Percentiles rank a stretch among this genome's conserved stretches.
These are phyloP conservation scores for Caenorhabditis briggsae DNA, from an alignment of 1,140 invertebrate genomes.

Conservation along the genomic window DNA sequence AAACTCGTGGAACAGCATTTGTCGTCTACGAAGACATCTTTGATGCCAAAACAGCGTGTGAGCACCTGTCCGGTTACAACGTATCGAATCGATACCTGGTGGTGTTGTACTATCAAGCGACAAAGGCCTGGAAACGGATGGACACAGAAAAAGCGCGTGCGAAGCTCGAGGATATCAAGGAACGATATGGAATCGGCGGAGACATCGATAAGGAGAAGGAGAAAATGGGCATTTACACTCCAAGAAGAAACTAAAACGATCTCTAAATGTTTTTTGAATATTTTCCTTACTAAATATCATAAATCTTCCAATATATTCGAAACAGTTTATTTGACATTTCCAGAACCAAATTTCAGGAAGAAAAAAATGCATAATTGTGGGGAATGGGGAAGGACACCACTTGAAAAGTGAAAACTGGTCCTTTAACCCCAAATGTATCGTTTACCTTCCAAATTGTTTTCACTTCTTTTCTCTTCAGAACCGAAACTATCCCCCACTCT, in stretches of 20 bases:
- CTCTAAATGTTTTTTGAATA: background rate
- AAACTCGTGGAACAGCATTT: constrained; percentile 97
- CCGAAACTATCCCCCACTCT: constrained; percentile 1
- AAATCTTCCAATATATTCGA: no score
- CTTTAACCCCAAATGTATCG: constrained; percentile 31
- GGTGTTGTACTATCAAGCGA: constrained; percentile 90
- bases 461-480: constrained; percentile 1
- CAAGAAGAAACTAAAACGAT: background rate
- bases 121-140: constrained; percentile 90
- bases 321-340: no score
- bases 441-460: constrained; percentile 23
- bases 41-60: constrained; percentile 99
- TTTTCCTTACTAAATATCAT: no score
- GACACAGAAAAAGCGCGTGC: constrained; percentile 97
- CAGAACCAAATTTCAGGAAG: no score
- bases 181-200: constrained; percentile 86
- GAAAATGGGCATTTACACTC: constrained; percentile 62
- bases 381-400: background rate
- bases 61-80: constrained; percentile 98
- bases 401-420: constrained; percentile 40
- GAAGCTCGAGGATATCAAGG: constrained; percentile 95
- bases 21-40: constrained; percentile 99
- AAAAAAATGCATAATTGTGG: no score
- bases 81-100: constrained; percentile 98
- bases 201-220: constrained; percentile 78